Evolutionary conservation across 2,113 vertebrate genomes (phyloP), one percentile per base, ranked within the genome.

Genomic region (Xenopus borealis): DNA sequence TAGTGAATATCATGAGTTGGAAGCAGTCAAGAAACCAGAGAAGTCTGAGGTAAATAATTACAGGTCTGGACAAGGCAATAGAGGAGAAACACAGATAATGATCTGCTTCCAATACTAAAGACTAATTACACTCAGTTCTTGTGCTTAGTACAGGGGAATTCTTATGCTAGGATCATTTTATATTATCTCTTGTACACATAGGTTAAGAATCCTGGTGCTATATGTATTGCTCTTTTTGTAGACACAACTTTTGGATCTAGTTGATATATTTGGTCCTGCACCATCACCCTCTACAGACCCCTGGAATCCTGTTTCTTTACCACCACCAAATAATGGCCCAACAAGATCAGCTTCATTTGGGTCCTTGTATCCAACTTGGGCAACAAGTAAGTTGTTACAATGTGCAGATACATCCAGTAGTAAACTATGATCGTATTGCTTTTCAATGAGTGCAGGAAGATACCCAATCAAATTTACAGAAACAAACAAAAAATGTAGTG

Each of bases 181-280:
- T 27, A n/a, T n/a, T 40, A 40, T 40, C 8, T 40, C 33, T 40
- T 40, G 33, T 40, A 40, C 33, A 40, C 33, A 40, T 40, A 40
- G 33, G 33, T 40, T 40, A 7, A 40, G 8, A 40, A 40, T 40
- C 5, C 33, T 6, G 5, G 33, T 40, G 33, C 33, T 40, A 6
- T 58, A 45, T 47, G 6, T n/a, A 12, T 14, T 46, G 63, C 46
- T 78, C 66, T 75, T 72, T 78, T 79, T 62, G 63, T 89, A 98
- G 95, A 94, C 95, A 12, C 92, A 95, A 79, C 91, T 97, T 84
- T 84, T 95, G 91, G 97, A 99, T 82, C 90, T 98, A 80, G 93
- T 92, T 50, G 97, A 99, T 83, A 88, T 99, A 86, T 98, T 98
- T 0, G 87, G 90, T 55, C 86, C 94, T 0, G 86, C 92, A 19